phyloP scores from a whole-genome alignment of 2,888 invertebrate species.

The Zygothrica quintamaculata region DNA sequence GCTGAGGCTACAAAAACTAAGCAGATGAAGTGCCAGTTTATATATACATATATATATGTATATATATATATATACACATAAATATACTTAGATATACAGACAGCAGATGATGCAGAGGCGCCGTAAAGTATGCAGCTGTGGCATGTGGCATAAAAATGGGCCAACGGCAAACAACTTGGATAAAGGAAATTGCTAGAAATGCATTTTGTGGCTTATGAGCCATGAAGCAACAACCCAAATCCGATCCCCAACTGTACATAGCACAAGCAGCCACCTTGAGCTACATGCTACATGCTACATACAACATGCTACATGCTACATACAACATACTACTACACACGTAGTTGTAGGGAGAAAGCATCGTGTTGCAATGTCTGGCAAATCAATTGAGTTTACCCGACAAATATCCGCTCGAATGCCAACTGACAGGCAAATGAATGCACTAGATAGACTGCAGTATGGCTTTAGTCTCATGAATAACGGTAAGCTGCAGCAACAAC shows the following conservation, averaged over 20 bases:
- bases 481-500: background rate
- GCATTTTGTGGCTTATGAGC: slow-evolving; percentile 73
- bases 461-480: slow-evolving; percentile 23
- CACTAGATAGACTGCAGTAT: slow-evolving; percentile 27
- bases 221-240: slow-evolving; percentile 49
- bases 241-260: background rate
- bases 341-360: too few species aligned
- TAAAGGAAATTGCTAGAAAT: slow-evolving; percentile 73
- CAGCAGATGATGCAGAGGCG: slow-evolving; percentile 29
- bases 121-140: slow-evolving; percentile 62
- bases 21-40: slow-evolving; percentile 57
- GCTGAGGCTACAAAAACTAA: slow-evolving; percentile 62
- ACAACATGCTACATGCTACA: slow-evolving; percentile 23
- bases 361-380: slow-evolving; percentile 45
- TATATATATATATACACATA: slow-evolving; percentile 4
- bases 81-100: too few species aligned
- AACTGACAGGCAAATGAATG: slow-evolving; percentile 61
- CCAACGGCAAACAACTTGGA: slow-evolving; percentile 58
- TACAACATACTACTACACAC: too few species aligned
- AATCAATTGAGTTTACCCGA: slow-evolving; percentile 75
- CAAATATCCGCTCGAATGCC: slow-evolving; percentile 71
- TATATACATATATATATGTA: background rate
- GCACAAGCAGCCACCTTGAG: slow-evolving; percentile 35
- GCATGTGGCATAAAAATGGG: slow-evolving; percentile 64
- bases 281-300: slow-evolving; percentile 14